phyloP scores from a whole-genome alignment of 2,888 invertebrate genomes.

The Lithophane socia region DNA sequence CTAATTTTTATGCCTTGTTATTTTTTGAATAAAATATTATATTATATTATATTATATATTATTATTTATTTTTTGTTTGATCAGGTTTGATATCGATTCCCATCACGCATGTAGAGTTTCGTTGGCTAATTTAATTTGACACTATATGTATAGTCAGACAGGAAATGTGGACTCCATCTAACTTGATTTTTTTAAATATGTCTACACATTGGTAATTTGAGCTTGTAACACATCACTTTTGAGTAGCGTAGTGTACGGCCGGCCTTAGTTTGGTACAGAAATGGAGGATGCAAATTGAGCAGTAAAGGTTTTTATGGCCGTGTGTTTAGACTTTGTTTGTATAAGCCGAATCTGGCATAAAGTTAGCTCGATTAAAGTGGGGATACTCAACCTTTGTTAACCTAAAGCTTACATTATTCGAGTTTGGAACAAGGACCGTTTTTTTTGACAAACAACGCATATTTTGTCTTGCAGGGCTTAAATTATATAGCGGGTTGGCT shows the following conservation, averaged over 20 bases:
- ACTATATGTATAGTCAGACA: no score
- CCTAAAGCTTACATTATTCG: constrained; percentile 8
- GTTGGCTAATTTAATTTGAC: no score
- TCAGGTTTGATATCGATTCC: no score
- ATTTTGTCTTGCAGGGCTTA: constrained; percentile 26
- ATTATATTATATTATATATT: no score
- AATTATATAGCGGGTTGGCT: constrained; percentile 1
- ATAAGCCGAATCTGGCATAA: constrained; percentile 40
- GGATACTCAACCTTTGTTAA: constrained; percentile 24
- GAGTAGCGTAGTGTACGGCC: neutral
- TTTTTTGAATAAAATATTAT: no score
- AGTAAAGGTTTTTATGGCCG: constrained; percentile 56
- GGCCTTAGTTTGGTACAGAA: constrained; percentile 1
- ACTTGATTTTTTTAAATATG: no score
- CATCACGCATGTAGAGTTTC: no score
- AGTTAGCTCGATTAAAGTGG: constrained; percentile 36
- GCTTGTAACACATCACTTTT: neutral
- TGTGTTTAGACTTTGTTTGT: constrained; percentile 48
- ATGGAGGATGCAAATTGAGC: constrained; percentile 51
- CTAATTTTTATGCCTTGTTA: no score
- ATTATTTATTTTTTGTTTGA: no score
- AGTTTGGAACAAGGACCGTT: neutral
- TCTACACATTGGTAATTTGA: no score
- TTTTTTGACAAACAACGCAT: constrained; percentile 17
- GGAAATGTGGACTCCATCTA: no score